These are phyloP conservation scores for Pachyramphus minor DNA, from an alignment of 2,113 vertebrate species.

Conservation along the genomic window DNA sequence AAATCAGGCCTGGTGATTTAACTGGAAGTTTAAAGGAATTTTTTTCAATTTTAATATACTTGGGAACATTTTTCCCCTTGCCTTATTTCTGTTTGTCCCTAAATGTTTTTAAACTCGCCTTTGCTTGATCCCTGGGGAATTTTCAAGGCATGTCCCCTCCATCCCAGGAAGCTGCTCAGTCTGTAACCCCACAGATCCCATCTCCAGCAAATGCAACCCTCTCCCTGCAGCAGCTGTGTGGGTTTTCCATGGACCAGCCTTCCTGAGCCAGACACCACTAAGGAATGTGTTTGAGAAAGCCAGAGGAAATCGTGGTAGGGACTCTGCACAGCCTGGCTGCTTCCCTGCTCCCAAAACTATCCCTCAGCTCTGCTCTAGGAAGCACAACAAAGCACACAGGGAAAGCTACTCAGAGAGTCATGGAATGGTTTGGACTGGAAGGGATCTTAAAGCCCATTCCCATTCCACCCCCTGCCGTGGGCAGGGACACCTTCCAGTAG, in stretches of 20 bases:
- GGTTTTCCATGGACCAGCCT: background rate
- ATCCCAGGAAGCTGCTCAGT: background rate
- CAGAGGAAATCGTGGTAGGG: background rate
- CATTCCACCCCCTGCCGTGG: background rate
- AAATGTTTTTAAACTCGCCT: background rate
- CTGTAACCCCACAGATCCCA: background rate
- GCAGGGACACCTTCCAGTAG: background rate
- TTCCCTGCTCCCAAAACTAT: background rate
- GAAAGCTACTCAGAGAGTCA: rapidly evolving
- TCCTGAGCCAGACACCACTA: background rate
- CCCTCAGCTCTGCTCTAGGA: background rate
- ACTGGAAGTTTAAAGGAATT: background rate
- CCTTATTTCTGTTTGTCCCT: background rate
- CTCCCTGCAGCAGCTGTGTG: background rate
- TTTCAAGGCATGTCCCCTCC: background rate
- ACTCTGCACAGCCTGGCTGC: background rate
- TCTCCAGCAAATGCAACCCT: background rate
- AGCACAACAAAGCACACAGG: background rate
- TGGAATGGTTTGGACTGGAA: background rate
- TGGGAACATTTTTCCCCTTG: background rate
- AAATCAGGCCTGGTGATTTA: background rate
- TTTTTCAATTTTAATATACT: background rate
- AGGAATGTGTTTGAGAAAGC: background rate
- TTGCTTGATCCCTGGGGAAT: background rate
- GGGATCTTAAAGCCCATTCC: background rate